Base-by-base conservation (phyloP, 2,888 invertebrate genomes). In the Drosophila austrosaltans region DNA sequence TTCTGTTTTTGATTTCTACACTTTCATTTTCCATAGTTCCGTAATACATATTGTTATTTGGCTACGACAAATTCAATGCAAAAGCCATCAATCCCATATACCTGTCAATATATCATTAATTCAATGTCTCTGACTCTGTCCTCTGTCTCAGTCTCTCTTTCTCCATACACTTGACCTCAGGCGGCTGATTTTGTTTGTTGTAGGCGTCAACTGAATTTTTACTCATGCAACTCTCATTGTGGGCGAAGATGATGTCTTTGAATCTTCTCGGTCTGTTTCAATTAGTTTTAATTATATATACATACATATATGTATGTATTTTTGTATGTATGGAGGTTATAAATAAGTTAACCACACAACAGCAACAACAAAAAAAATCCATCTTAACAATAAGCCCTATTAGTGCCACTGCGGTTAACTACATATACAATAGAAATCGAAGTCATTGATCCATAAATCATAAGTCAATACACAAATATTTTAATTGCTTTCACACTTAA, bases 251-350 rank as follows among this genome's bases (percentile, higher is more conserved):
- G 48, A 67, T 54, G 69, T 69, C 68, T 70, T 66, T 76, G 77
- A 57, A 25, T 36, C 22, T 53, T 42, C 65, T 80, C 73, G 79
- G 64, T 69, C 62, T 63, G 66, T 56, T 72, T 75, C 86, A 88
- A 83, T 83, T 83, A 79, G 87, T 75, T 86, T 75, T 79, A 86
- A 88, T 86, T 86, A 79, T 87, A 75, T 72, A 22, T 22, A 3
- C 22, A 10, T 4, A 10, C 22, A 25, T 25, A 22, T 22, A 20
- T 8, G 8, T 22, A 40, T 7, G n/a, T n/a, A 40, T 7, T n/a
- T 40, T 8, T 7, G 4, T 66, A 72, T 54, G 65, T 64, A 44
- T 28, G 53, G 63, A 30, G 61, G 66, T 66, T 78, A 78, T 72
- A 75, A 72, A 72, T 75, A 75, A 70, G 60, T 53, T 20, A 59